Base-by-base conservation (phyloP, 92 coral and sea anemone genomes). In the Chrysogorgia sp. region DNA sequence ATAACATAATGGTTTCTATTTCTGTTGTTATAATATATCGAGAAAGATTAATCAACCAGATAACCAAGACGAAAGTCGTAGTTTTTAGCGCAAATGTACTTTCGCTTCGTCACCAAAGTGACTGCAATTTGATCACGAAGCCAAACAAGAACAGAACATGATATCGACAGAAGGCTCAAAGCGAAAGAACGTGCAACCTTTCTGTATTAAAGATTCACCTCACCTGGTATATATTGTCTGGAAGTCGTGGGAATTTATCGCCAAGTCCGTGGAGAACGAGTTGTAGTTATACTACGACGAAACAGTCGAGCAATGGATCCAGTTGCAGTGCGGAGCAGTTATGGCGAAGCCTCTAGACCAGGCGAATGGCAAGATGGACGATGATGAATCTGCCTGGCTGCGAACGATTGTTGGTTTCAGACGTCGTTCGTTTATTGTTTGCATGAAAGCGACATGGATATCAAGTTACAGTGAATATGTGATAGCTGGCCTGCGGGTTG, bases 341-440 rank as follows among this genome's bases (percentile, higher is more conserved):
- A 17, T 12, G 56, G 40, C 33, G 74, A 67, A 49, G 57, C 33
- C 31, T 67, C 49, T 67, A n/a, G n/a, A n/a, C 33, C 26, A 3
- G 23, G 56, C 22, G 41, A 67, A 67, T 33, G 74, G 57, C 57
- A 23, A 0, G 56, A 9, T 20, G 41, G 74, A 32, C 57, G 13
- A 8, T 40, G 34, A 22, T 0, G 47, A 1, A 37, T 1, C 26
- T 31, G 32, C 40, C 14, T 23, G n/a, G 2, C 34, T 52, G 57
- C 28, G 53, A 40, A 57, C 28, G 50, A 57, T 52, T 67, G 23
- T 64, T 34, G 3, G 19, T 17, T 23, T 67, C 57, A 40, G 74
- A 67, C 74, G 74, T n/a, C n/a, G 74, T 40, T 20, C 56, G 41
- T n/a, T 67, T 66, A 33, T 1, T 67, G 55, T 40, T 40, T 67